Percentiles rank a stretch among this genome's conserved stretches.
These are phyloP conservation scores for Macheiramphus alcinus DNA, from an alignment of 2,113 vertebrate genomes.

Conservation along the genomic window DNA sequence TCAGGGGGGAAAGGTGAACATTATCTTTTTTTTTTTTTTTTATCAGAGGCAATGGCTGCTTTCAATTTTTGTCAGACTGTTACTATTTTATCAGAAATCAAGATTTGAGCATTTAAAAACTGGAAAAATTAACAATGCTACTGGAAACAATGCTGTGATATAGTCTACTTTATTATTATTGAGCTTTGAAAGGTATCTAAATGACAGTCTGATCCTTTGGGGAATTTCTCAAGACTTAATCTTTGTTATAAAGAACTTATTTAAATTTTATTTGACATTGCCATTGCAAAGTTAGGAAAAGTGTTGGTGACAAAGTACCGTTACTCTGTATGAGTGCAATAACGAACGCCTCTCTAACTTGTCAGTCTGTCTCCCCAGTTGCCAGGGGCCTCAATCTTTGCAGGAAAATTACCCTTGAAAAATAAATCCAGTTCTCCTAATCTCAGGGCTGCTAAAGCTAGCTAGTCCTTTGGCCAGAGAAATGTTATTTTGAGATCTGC, in stretches of 20 bases:
- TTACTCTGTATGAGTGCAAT: neutral
- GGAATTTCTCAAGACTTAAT: conserved; percentile 1
- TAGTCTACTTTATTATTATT: neutral
- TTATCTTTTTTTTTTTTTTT: neutral
- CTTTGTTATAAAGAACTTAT: neutral
- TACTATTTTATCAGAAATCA: neutral
- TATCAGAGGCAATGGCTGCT: neutral
- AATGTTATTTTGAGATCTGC: conserved; percentile 55
- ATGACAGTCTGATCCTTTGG: neutral
- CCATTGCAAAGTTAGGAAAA: neutral
- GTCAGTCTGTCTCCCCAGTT: neutral
- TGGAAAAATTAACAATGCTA: neutral
- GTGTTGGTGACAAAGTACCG: neutral
- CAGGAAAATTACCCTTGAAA: conserved; percentile 27
- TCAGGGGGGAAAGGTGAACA: neutral
- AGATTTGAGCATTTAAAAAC: neutral
- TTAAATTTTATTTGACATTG: neutral
- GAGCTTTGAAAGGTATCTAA: neutral
- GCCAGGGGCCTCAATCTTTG: neutral
- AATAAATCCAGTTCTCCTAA: neutral
- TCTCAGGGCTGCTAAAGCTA: neutral
- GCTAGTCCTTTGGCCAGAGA: neutral
- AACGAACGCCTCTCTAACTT: neutral
- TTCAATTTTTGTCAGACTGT: neutral
- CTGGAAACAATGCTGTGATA: neutral